Percentiles rank a stretch among this genome's conserved stretches.
Evolutionary conservation across 2,113 vertebrate genomes (phyloP).

Genomic region (Podocnemis expansa): DNA sequence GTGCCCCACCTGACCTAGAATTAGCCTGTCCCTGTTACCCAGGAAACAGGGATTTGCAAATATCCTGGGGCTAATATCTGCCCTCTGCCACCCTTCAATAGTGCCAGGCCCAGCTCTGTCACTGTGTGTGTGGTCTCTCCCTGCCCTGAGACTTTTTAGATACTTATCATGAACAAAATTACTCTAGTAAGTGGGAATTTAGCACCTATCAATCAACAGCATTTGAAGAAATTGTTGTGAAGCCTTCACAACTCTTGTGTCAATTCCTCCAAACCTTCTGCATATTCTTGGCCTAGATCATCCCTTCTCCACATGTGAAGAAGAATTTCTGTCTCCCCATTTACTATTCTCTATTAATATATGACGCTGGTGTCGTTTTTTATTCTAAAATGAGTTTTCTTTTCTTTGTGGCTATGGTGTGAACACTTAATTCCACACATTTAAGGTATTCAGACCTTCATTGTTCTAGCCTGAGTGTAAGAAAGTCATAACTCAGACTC

Average conservation of each 20-base stretch:
- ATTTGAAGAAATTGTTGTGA: conserved; percentile 39
- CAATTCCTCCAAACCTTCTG: conserved; percentile 22
- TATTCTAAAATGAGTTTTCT: background rate
- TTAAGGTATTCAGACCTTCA: conserved; percentile 39
- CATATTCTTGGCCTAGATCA: conserved; percentile 41
- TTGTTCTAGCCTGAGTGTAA: conserved; percentile 28
- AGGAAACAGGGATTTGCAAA: too few relatives aligned
- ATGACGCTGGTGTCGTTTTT: background rate
- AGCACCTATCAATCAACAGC: conserved; percentile 3
- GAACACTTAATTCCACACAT: background rate
- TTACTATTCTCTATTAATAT: conserved; percentile 4
- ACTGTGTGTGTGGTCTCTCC: conserved; percentile 23
- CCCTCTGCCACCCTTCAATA: too few relatives aligned
- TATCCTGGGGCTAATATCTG: too few relatives aligned
- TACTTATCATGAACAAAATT: conserved; percentile 45
- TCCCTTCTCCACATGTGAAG: conserved; percentile 11
- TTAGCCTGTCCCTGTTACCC: too few relatives aligned
- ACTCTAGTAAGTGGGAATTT: conserved; percentile 43
- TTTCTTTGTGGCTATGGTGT: background rate
- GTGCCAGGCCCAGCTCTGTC: too few relatives aligned
- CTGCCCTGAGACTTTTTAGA: background rate
- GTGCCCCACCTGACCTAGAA: too few relatives aligned
- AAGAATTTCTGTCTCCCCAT: conserved; percentile 12
- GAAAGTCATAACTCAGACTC: background rate
- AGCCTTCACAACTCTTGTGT: conserved; percentile 49